A percentile compares a stretch with the other conserved stretches of the same genome.
phyloP scores from a whole-genome alignment of 1,140 invertebrate genomes.

The Carposina sasakii region DNA sequence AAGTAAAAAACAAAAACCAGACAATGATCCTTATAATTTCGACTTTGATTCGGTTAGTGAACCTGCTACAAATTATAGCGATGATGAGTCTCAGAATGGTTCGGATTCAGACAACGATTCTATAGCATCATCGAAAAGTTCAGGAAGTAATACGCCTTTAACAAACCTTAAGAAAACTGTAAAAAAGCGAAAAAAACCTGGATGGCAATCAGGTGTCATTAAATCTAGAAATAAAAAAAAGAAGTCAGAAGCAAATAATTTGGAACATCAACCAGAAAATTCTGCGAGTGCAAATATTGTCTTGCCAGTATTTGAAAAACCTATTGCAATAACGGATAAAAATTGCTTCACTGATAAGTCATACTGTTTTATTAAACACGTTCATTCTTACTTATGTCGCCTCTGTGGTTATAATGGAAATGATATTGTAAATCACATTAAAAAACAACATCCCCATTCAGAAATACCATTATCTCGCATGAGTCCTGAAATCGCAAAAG shows the following conservation, averaged over 20 bases:
- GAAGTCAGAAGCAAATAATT: slow-evolving; percentile 31
- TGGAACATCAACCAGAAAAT: too few relatives aligned
- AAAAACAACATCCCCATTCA: slow-evolving; percentile 73
- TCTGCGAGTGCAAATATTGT: too few relatives aligned
- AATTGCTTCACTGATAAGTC: slow-evolving; percentile 51
- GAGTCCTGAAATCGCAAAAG: slow-evolving; percentile 60
- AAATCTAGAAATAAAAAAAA: slow-evolving; percentile 46
- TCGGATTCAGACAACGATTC: slow-evolving; percentile 49
- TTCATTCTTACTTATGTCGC: slow-evolving; percentile 64
- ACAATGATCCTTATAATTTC: slow-evolving; percentile 49
- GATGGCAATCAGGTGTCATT: slow-evolving; percentile 48
- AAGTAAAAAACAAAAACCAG: slow-evolving; percentile 43
- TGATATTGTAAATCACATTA: slow-evolving; percentile 79
- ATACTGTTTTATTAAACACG: slow-evolving; percentile 56
- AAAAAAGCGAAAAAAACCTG: slow-evolving; percentile 39
- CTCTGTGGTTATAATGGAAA: slow-evolving; percentile 75
- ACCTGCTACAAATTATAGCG: slow-evolving; percentile 20
- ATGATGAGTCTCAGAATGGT: slow-evolving; percentile 27
- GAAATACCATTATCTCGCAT: slow-evolving; percentile 79
- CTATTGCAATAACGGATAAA: slow-evolving; percentile 24
- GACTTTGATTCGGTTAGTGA: slow-evolving; percentile 49
- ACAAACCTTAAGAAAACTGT: slow-evolving; percentile 42
- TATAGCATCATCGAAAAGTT: slow-evolving; percentile 38
- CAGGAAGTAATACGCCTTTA: slow-evolving; percentile 35
- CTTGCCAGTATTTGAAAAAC: too few relatives aligned